Base-by-base conservation (phyloP, 23 tunicate genomes). In the Trididemnum miniatum region DNA sequence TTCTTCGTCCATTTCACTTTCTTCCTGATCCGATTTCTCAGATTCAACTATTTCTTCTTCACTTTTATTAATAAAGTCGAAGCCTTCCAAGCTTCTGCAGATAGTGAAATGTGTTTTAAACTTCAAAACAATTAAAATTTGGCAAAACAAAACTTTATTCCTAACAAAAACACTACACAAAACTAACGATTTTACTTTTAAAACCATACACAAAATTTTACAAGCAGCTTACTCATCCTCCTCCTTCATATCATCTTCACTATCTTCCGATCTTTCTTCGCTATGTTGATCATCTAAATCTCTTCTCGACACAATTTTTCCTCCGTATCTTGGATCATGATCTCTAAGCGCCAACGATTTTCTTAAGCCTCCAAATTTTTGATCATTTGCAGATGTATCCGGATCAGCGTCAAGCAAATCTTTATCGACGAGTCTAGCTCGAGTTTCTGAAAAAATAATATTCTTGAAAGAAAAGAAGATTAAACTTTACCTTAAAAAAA, bases 251-350 rank as follows among this genome's bases (percentile, higher is more conserved):
- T 44, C 54, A 15, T 44, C 54, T 44, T 44, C 54, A 44, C 9
- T 15, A 44, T 44, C 54, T 7, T 44, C 54, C 9, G 15, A 44
- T 9, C 54, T 44, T 7, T 44, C 54, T 7, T 44, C 54, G 54
- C 54, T 44, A n/a, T n/a, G n/a, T 44, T 44, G 12, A 44, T 12
- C 26, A 4, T 24, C 75, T 31, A 71, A 26, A 51, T 75, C 77
- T 25, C 81, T 87, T 72, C 91, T 67, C 0, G 86, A 81, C 15
- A 87, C 81, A 72, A 81, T 28, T 44, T 80, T 81, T 54, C 91
- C 91, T 33, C 28, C 23, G 37, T 81, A 87, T 29, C 12, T 60
- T 15, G 65, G 59, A 0, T 73, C 84, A 29, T 83, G 22, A 2
- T 1, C 72, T 35, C 71, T 65, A 22, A 87, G 82, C 0, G 66